Evolutionary conservation across 2,797 vertebrate species (phyloP), one percentile per base, ranked within the genome.

Genomic region (Propithecus perrieri): DNA sequence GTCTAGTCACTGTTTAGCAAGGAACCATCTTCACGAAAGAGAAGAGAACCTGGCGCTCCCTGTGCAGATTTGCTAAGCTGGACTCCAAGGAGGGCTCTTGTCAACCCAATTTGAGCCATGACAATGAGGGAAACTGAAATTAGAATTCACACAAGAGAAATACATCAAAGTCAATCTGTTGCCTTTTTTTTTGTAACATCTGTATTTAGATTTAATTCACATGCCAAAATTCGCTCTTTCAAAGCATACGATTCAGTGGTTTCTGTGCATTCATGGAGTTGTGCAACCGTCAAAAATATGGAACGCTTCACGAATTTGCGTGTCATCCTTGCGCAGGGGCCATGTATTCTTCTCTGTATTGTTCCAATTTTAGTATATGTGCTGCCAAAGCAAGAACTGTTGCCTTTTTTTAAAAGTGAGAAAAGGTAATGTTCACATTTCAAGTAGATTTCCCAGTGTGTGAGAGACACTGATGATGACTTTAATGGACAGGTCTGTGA

Each of bases 401-500:
- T 71, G 59, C 30, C 20, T 61, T 59, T 89, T 80, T 28, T 1
- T 0, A 57, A 55, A 85, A 69, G 33, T 0, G 30, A 89, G 12
- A 38, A 46, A 35, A 91, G 41, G n/a, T 69, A 0, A 5, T 5
- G 24, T 89, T 38, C n/a, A 8, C 41, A 22, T 69, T 38, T 74
- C 69, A 63, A 22, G 55, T 59, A n/a, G 50, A 8, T 35, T 2
- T 63, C 63, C 30, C 41, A 2, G 28, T 15, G 35, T 35, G 28
- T 17, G 88, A 26, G 26, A 50, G 71, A 41, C 22, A 8, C 53
- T 7, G 7, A 5, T 15, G 18, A 1, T 8, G n/a, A 17, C 18
- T 13, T 3, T 4, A 15, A 38, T 0, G 2, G n/a, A 0, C 4
- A 22, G 4, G 43, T 20, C 72, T 14, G 35, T 7, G 74, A 76